A percentile compares a stretch with the other conserved stretches of the same genome.
These are phyloP conservation scores for Isichthys henryi DNA, from an alignment of 2,113 vertebrate species.

Conservation along the genomic window DNA sequence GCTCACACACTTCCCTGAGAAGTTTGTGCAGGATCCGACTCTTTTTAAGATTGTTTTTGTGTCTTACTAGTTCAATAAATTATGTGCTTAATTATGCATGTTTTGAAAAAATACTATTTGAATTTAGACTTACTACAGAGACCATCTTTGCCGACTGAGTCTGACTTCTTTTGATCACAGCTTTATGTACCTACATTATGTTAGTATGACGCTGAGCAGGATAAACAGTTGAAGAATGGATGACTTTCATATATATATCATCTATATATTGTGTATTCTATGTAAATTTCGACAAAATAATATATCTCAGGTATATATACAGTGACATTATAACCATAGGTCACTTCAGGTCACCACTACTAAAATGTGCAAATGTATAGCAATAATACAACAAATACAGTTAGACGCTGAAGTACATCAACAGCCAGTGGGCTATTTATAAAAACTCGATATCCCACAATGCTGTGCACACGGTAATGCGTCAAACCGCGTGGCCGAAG, in stretches of 20 bases:
- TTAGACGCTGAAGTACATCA: background rate
- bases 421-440: background rate
- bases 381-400: background rate
- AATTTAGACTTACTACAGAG: background rate
- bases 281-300: background rate
- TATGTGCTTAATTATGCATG: background rate
- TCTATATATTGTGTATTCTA: background rate
- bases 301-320: background rate
- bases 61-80: background rate
- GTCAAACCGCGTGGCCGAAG: constrained; percentile 14
- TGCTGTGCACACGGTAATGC: constrained; percentile 11
- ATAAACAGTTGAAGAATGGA: background rate
- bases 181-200: background rate
- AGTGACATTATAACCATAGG: background rate
- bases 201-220: background rate
- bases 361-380: background rate
- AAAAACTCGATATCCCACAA: constrained; percentile 40
- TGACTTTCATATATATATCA: background rate
- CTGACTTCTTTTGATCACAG: background rate
- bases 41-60: background rate
- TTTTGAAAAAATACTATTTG: background rate
- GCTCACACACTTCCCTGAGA: background rate
- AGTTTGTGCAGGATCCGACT: background rate
- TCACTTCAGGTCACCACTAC: background rate
- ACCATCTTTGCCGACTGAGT: background rate